Conservation (phyloP, 2,113 vertebrate genomes). For the Morone chrysops region DNA sequence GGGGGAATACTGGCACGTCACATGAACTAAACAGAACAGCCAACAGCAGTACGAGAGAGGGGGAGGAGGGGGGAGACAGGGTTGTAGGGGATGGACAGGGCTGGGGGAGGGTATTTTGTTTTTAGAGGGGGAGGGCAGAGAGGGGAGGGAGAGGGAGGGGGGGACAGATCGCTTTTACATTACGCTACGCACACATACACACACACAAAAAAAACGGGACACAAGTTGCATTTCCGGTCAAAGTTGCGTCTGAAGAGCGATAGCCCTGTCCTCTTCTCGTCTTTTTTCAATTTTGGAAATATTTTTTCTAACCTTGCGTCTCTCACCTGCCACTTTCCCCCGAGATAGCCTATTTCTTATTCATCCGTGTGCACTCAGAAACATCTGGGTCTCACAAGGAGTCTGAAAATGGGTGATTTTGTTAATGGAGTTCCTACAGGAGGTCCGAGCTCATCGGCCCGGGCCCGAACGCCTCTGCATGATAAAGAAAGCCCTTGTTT, state of each 20-base stretch:
- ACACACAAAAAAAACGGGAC: slow-evolving; percentile 87
- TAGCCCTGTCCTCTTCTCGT: slow-evolving; percentile 52
- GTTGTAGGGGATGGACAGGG: not conserved
- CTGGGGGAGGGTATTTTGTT: slow-evolving; percentile 36
- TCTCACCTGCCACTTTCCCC: not conserved
- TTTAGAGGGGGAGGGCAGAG: slow-evolving; percentile 14
- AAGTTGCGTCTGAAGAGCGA: slow-evolving; percentile 74
- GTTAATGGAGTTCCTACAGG: not conserved
- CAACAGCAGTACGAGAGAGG: slow-evolving; percentile 86
- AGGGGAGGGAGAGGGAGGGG: not conserved
- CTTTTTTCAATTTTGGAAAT: slow-evolving; percentile 21
- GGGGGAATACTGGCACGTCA: slow-evolving; percentile 85
- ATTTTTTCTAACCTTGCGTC: not conserved
- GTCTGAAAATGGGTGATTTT: not conserved
- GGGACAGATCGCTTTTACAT: slow-evolving; percentile 85
- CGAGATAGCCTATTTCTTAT: not conserved
- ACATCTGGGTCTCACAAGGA: not conserved
- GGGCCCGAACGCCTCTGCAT: slow-evolving; percentile 42
- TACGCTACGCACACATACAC: slow-evolving; percentile 88
- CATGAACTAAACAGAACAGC: slow-evolving; percentile 88
- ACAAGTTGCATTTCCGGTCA: slow-evolving; percentile 87
- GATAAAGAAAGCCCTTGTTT: slow-evolving; percentile 78
- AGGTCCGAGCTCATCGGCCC: not conserved
- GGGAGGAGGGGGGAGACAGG: slow-evolving; percentile 43
- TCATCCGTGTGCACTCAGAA: not conserved